Percentiles rank a stretch among this genome's conserved stretches.
Conservation (phyloP, 2,113 vertebrate genomes). For the Ceyx margarethae region DNA sequence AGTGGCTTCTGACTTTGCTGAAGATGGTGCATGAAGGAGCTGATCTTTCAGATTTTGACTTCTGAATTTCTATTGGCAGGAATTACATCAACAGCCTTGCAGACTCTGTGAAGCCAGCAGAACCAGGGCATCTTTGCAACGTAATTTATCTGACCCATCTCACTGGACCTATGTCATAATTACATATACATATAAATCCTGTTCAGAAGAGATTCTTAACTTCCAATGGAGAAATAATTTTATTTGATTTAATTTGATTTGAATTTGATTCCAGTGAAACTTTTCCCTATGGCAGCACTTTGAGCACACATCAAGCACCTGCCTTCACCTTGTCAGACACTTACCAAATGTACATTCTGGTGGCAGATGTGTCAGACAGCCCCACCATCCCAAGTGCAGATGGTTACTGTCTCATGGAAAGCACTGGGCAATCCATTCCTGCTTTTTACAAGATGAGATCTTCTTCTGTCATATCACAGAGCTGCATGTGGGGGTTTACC, state of each 20-base stretch:
- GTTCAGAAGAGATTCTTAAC: neutral
- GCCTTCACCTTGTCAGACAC: neutral
- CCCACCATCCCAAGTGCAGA: neutral
- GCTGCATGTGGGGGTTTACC: neutral
- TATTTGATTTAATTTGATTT: neutral
- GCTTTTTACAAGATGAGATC: neutral
- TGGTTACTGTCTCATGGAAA: neutral
- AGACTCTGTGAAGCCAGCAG: neutral
- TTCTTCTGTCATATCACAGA: neutral
- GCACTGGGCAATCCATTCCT: neutral
- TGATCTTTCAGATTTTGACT: neutral
- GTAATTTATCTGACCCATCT: neutral
- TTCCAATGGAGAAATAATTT: neutral
- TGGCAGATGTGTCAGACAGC: neutral
- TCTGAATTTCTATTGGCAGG: neutral
- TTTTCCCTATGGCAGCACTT: neutral
- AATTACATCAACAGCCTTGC: neutral
- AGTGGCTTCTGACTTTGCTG: neutral
- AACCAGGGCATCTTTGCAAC: neutral
- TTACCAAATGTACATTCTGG: neutral
- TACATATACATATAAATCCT: neutral
- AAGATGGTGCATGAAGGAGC: neutral
- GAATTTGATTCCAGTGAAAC: neutral
- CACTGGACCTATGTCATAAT: neutral
- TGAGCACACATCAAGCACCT: neutral